Evolutionary conservation across 2,113 vertebrate species (phyloP).

Genomic region (Mustela nigripes): DNA sequence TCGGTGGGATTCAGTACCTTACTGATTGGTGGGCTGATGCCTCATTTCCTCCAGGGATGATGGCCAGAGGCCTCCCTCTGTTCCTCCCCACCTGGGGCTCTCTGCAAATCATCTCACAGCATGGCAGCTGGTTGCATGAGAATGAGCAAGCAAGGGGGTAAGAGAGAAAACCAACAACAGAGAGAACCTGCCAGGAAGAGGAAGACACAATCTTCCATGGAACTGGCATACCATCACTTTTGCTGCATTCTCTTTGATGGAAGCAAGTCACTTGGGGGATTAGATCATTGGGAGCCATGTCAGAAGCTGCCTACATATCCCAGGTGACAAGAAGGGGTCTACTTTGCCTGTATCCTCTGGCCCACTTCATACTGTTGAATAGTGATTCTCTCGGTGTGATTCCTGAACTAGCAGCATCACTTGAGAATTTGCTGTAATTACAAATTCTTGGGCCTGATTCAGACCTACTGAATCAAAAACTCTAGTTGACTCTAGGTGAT

Average conservation of each 20-base stretch:
- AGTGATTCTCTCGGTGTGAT: neutral
- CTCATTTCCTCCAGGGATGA: neutral
- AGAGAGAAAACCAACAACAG: neutral
- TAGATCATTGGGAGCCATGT: neutral
- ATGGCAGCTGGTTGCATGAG: neutral
- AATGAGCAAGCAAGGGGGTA: neutral
- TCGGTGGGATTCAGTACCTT: neutral
- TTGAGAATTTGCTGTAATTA: neutral
- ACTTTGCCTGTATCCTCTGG: neutral
- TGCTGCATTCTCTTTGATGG: conserved; percentile 3
- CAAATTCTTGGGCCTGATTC: neutral
- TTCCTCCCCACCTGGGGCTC: neutral
- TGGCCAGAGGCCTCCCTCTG: neutral
- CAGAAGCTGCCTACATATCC: neutral
- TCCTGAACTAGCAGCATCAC: neutral
- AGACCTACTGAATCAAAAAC: neutral
- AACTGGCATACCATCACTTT: neutral
- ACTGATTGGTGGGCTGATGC: neutral
- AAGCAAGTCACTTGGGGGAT: neutral
- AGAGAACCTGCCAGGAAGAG: neutral
- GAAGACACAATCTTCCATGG: neutral
- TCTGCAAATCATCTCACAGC: neutral
- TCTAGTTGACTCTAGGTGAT: neutral
- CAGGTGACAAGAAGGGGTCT: neutral
- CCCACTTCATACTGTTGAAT: neutral